phyloP scores from a whole-genome alignment of 2,797 vertebrate species.

The Alectoris magna region DNA sequence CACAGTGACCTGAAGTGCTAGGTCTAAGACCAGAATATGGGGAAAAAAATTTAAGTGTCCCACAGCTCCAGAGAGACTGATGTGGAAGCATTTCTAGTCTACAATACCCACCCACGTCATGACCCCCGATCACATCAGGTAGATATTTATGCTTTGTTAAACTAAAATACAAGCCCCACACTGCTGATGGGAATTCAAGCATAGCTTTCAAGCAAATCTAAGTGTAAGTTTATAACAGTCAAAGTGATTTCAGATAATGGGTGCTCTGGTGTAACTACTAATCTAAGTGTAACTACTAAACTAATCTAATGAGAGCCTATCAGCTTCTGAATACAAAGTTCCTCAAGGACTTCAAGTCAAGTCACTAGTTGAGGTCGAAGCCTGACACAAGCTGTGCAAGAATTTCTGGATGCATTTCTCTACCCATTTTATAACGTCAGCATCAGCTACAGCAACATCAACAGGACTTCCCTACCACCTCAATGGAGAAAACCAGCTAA shows the following conservation, averaged over 20 bases:
- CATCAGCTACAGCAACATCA: background rate
- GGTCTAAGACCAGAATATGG: background rate
- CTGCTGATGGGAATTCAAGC: background rate
- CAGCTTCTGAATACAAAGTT: background rate
- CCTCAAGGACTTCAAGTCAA: background rate
- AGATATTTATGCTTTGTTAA: background rate
- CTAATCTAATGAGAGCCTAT: background rate
- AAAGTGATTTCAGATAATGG: background rate
- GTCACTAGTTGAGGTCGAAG: background rate
- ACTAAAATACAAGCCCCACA: background rate
- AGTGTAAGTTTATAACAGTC: background rate
- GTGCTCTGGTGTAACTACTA: background rate
- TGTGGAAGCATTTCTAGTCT: background rate
- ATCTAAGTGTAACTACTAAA: no score
- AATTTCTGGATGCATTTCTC: background rate
- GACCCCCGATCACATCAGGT: background rate
- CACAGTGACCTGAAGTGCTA: background rate
- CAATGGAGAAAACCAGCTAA: background rate
- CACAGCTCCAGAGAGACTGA: background rate
- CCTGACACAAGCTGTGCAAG: background rate
- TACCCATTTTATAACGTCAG: background rate
- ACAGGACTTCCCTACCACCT: background rate
- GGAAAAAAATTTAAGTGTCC: accelerated
- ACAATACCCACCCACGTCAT: background rate
- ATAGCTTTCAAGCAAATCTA: background rate